phyloP scores from a whole-genome alignment of 2,113 vertebrate species.

The Baryphthengus martii region DNA sequence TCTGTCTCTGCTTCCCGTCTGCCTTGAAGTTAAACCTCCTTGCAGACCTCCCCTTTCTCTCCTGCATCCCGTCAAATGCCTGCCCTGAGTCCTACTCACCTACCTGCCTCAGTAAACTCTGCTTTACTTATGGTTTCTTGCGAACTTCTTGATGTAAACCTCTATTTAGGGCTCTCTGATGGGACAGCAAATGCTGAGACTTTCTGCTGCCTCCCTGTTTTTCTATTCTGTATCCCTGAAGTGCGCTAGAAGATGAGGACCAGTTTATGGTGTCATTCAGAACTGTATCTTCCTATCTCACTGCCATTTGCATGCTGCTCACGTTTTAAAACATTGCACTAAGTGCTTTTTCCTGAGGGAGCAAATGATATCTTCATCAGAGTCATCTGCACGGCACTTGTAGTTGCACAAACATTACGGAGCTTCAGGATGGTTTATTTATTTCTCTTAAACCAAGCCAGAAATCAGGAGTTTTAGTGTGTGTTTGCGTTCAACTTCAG shows the following conservation, averaged over 20 bases:
- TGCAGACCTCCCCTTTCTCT: background rate
- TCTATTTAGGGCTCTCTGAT: background rate
- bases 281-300: conserved; percentile 53
- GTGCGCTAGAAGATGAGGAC: background rate
- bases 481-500: background rate
- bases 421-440: conserved; percentile 57
- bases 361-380: conserved; percentile 54
- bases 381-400: conserved; percentile 55
- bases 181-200: background rate
- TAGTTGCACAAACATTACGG: conserved; percentile 3
- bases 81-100: background rate
- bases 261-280: conserved; percentile 19
- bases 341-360: conserved; percentile 56
- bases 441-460: conserved; percentile 31
- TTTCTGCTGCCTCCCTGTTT: background rate
- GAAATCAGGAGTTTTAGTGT: background rate
- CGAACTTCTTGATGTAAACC: background rate
- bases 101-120: background rate
- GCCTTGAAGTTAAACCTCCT: background rate
- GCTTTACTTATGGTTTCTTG: background rate
- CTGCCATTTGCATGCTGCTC: conserved; percentile 62
- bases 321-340: conserved; percentile 61
- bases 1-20: conserved; percentile 50
- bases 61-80: background rate
- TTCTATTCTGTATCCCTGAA: conserved; percentile 36